phyloP scores from a whole-genome alignment of 2,797 vertebrate species.

The Syncerus caffer region DNA sequence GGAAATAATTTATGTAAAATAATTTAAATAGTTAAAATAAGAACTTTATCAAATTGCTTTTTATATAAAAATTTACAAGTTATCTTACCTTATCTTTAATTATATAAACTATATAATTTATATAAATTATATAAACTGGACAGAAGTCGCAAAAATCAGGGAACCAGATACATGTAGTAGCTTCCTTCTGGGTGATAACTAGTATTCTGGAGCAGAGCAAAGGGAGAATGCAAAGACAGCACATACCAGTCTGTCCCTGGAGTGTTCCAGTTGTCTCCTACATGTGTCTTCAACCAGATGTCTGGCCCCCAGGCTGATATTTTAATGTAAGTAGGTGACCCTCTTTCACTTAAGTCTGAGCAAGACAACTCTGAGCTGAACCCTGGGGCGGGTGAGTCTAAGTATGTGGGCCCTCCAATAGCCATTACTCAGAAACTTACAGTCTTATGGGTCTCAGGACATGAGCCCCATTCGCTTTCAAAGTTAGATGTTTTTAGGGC shows the following conservation, averaged over 20 bases:
- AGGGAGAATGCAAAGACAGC: neutral
- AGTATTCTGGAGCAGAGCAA: neutral
- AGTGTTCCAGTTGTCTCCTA: neutral
- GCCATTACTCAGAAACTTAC: neutral
- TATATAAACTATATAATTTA: neutral
- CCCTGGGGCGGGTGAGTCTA: neutral
- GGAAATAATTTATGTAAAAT: neutral
- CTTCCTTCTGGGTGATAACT: neutral
- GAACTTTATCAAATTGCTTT: neutral
- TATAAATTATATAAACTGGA: neutral
- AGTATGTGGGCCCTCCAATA: neutral
- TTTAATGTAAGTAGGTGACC: neutral
- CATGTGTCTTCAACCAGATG: neutral
- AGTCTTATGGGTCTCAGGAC: neutral
- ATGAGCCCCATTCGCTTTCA: neutral
- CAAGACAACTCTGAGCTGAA: neutral
- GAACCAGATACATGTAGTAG: neutral
- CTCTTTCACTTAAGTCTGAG: neutral
- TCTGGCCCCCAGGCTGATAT: neutral
- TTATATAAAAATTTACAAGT: neutral
- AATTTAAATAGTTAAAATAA: neutral
- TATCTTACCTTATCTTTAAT: neutral
- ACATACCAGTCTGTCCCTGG: neutral
- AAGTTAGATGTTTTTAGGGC: neutral
- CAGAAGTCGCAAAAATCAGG: neutral